Evolutionary conservation across 2,797 vertebrate genomes (phyloP).

Genomic region (Melanotaenia nigrans): DNA sequence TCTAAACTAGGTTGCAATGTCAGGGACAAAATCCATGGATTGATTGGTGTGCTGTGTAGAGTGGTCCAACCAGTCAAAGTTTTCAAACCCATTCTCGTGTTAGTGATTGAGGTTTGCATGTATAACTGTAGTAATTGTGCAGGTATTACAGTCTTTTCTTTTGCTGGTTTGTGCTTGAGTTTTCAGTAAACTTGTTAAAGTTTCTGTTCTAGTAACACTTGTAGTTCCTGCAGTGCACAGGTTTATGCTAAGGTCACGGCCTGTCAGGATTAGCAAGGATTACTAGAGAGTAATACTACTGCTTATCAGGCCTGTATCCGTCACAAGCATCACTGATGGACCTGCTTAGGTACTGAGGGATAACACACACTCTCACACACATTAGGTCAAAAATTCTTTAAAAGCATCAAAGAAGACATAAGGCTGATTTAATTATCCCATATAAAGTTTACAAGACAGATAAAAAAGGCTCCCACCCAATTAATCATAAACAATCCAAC

Average conservation of each 20-base stretch:
- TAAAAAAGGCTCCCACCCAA: not conserved
- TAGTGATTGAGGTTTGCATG: slow-evolving; percentile 15
- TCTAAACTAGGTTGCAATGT: slow-evolving; percentile 63
- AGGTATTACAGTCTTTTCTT: slow-evolving; percentile 10
- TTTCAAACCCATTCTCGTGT: slow-evolving; percentile 26
- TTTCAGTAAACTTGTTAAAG: slow-evolving; percentile 33
- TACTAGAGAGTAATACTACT: slow-evolving; percentile 77
- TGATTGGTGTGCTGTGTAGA: slow-evolving; percentile 36
- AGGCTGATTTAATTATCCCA: not conserved
- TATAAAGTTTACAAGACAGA: slow-evolving; percentile 4
- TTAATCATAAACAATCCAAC: not conserved
- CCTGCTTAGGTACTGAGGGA: slow-evolving; percentile 42
- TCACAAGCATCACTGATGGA: slow-evolving; percentile 54
- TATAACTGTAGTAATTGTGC: not conserved
- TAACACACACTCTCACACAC: slow-evolving; percentile 31
- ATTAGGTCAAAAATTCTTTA: slow-evolving; percentile 20
- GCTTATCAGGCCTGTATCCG: slow-evolving; percentile 72
- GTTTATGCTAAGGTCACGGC: slow-evolving; percentile 52
- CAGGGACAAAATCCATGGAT: slow-evolving; percentile 61
- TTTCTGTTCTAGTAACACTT: slow-evolving; percentile 54
- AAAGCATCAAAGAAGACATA: not conserved
- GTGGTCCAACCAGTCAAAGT: slow-evolving; percentile 63
- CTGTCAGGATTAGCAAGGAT: slow-evolving; percentile 81
- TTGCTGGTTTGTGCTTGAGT: slow-evolving; percentile 2
- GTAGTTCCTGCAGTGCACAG: slow-evolving; percentile 36